Evolutionary conservation across 2,888 invertebrate species (phyloP).

Genomic region (Prosapia bicincta): DNA sequence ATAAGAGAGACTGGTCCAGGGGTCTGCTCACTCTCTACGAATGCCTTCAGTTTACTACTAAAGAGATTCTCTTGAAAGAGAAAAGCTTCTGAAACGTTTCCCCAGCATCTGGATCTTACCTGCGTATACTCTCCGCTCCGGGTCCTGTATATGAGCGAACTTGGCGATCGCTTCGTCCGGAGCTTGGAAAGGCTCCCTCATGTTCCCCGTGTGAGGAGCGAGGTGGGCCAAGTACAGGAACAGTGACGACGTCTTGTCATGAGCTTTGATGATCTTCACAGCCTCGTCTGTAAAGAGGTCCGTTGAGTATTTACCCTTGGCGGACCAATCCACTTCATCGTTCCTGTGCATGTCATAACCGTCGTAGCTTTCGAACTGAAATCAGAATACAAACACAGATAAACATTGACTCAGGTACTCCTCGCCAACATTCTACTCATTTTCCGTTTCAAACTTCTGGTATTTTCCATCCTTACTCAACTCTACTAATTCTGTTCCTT

Average conservation of each 20-base stretch:
- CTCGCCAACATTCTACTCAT: too few relatives aligned
- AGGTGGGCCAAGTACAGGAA: conserved; percentile 67
- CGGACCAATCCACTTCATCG: conserved; percentile 52
- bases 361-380: conserved; percentile 39
- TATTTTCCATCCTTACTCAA: too few relatives aligned
- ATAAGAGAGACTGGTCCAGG: too few relatives aligned
- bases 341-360: conserved; percentile 64
- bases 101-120: too few relatives aligned
- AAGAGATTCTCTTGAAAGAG: too few relatives aligned
- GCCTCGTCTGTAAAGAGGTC: conserved; percentile 65
- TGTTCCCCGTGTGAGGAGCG: conserved; percentile 66
- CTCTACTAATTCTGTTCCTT: too few relatives aligned
- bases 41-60: too few relatives aligned
- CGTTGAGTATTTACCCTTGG: conserved; percentile 59
- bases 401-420: too few relatives aligned
- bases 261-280: conserved; percentile 55
- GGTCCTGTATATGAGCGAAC: conserved; percentile 64
- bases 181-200: conserved; percentile 63
- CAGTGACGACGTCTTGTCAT: conserved; percentile 53
- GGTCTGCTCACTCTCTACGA: too few relatives aligned
- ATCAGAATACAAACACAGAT: too few relatives aligned
- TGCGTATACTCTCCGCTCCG: conserved; percentile 63
- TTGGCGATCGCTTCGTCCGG: conserved; percentile 65
- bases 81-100: too few relatives aligned
- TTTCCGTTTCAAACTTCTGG: too few relatives aligned